Conservation (phyloP, 1,140 invertebrate genomes). For the Acyrthosiphon pisum region DNA sequence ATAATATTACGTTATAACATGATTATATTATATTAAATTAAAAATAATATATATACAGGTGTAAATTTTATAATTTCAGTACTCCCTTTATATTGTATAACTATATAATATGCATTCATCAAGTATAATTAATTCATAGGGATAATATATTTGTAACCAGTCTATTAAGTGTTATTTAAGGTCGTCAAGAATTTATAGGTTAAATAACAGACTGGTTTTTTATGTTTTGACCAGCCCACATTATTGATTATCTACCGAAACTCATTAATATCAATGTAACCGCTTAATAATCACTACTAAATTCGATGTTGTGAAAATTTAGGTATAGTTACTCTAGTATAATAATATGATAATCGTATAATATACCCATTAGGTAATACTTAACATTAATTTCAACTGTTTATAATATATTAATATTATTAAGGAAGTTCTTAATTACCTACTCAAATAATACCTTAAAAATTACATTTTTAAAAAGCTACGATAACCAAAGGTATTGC, state of each 20-base stretch:
- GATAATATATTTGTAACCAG: constrained; percentile 1
- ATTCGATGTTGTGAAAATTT: neutral
- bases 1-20: neutral
- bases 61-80: neutral
- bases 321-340: neutral
- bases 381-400: neutral
- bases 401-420: neutral
- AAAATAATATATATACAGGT: neutral
- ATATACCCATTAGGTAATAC: neutral
- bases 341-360: constrained; percentile 12
- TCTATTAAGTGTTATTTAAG: constrained; percentile 32
- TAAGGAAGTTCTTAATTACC: neutral
- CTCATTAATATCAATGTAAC: constrained; percentile 29
- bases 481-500: neutral
- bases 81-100: neutral
- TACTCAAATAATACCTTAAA: neutral
- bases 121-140: constrained; percentile 18
- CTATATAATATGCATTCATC: neutral
- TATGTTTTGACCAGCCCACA: constrained; percentile 40
- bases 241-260: constrained; percentile 30
- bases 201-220: constrained; percentile 29
- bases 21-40: neutral
- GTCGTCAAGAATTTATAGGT: constrained; percentile 25
- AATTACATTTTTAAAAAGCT: neutral
- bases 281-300: constrained; percentile 12